Conservation (phyloP, 2,797 vertebrate species). For the Crenuchus spilurus region DNA sequence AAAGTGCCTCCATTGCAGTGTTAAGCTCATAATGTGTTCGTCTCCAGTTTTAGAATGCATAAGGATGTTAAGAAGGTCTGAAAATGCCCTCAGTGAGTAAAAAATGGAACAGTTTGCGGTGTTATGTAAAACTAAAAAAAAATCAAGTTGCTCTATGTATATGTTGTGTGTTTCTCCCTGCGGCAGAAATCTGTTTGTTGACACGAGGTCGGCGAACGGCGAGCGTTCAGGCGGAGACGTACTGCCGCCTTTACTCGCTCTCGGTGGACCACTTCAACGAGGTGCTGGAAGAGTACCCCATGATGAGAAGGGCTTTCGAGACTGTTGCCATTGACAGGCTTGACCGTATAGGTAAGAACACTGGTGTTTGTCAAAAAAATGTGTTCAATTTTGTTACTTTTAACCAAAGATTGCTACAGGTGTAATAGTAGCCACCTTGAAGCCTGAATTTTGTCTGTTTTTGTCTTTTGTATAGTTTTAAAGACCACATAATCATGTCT, state of each 20-base stretch:
- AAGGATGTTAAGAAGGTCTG: neutral
- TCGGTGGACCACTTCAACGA: constrained; percentile 95
- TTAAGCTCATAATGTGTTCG: neutral
- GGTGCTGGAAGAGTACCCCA: constrained; percentile 93
- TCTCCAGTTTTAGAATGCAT: neutral
- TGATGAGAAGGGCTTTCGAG: constrained; percentile 94
- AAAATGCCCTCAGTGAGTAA: neutral
- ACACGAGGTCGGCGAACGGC: constrained; percentile 90
- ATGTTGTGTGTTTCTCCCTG: neutral
- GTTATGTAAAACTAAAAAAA: constrained; percentile 8
- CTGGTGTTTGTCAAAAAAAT: neutral
- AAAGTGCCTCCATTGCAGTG: neutral
- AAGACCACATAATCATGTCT: neutral
- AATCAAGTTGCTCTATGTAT: constrained; percentile 10
- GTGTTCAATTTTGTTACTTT: neutral
- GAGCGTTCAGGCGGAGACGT: constrained; percentile 89
- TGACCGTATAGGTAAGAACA: constrained; percentile 85
- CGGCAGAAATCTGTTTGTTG: constrained; percentile 89
- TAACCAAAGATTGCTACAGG: no score
- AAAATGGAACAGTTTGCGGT: constrained; percentile 3
- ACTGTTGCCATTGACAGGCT: constrained; percentile 93
- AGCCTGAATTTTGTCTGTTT: no score
- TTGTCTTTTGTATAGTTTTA: no score
- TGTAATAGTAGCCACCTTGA: no score
- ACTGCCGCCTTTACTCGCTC: constrained; percentile 90